A percentile compares a stretch with the other conserved stretches of the same genome.
These are phyloP conservation scores for Heterodera schachtii DNA, from an alignment of 1,140 invertebrate species.

Conservation along the genomic window DNA sequence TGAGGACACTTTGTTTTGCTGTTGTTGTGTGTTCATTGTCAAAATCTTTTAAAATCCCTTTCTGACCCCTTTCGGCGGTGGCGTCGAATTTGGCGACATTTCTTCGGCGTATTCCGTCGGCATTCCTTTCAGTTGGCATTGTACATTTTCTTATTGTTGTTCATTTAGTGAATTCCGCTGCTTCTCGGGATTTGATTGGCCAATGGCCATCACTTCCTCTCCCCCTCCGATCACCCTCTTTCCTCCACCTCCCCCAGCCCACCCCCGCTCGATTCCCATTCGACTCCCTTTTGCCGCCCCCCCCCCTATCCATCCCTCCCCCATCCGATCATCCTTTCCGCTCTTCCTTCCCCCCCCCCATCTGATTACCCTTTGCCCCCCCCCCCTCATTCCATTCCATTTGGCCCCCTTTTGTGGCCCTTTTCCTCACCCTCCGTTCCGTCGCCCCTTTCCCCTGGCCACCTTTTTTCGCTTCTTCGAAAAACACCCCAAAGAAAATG, in stretches of 20 bases:
- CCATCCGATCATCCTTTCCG: not conserved
- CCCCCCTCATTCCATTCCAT: too few relatives aligned
- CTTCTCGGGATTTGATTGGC: too few relatives aligned
- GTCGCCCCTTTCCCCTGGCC: too few relatives aligned
- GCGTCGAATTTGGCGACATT: not conserved
- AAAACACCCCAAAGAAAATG: constrained; percentile 63
- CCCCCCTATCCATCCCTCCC: not conserved
- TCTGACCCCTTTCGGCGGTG: not conserved
- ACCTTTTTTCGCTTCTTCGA: constrained; percentile 27
- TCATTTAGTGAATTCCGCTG: too few relatives aligned
- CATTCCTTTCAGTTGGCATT: not conserved
- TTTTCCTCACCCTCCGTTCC: too few relatives aligned
- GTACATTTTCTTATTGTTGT: not conserved
- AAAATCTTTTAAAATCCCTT: not conserved
- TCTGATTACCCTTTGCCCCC: too few relatives aligned
- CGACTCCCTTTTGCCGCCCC: not conserved
- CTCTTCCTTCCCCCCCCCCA: too few relatives aligned
- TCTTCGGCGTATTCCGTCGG: not conserved
- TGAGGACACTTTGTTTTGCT: not conserved
- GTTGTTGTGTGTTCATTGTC: not conserved
- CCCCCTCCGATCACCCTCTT: not conserved
- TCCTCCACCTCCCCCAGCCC: not conserved
- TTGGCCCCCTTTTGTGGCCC: too few relatives aligned
- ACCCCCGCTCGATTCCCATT: not conserved
- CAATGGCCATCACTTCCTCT: too few relatives aligned